Percentiles rank a stretch among this genome's conserved stretches.
These are phyloP conservation scores for Erithacus rubecula DNA, from an alignment of 2,797 vertebrate species.

Conservation along the genomic window DNA sequence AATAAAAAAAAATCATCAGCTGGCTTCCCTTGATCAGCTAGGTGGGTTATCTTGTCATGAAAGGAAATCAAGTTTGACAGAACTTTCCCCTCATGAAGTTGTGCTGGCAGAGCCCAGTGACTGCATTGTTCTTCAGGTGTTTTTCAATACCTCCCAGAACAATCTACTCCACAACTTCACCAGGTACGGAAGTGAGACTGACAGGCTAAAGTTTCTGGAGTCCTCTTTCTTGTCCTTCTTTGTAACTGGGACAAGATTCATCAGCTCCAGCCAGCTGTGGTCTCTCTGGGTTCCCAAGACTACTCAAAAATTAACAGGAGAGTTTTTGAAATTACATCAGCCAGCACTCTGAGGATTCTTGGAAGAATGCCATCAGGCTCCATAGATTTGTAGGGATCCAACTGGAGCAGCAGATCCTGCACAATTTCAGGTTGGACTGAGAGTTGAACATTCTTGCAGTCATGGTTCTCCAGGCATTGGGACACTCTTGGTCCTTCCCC, in stretches of 20 bases:
- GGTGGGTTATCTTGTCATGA: neutral
- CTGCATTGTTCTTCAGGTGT: neutral
- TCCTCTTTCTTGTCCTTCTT: neutral
- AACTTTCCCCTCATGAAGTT: neutral
- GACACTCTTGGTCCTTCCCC: neutral
- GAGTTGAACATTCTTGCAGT: neutral
- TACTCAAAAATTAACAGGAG: neutral
- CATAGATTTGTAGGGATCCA: neutral
- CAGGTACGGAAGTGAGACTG: neutral
- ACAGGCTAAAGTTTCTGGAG: fast-evolving
- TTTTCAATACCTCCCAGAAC: neutral
- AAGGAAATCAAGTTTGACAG: neutral
- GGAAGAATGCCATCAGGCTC: neutral
- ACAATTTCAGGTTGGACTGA: neutral
- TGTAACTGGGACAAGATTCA: neutral
- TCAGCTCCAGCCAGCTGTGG: neutral
- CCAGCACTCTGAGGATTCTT: neutral
- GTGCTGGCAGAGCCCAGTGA: too few relatives aligned
- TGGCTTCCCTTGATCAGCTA: neutral
- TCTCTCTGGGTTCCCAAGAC: neutral
- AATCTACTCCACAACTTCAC: neutral
- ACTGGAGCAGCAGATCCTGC: neutral
- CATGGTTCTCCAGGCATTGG: neutral
- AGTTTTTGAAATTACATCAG: neutral
- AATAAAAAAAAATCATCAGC: neutral